Evolutionary conservation across 2,113 vertebrate genomes (phyloP), one percentile per base, ranked within the genome.

Genomic region (Colossoma macropomum): DNA sequence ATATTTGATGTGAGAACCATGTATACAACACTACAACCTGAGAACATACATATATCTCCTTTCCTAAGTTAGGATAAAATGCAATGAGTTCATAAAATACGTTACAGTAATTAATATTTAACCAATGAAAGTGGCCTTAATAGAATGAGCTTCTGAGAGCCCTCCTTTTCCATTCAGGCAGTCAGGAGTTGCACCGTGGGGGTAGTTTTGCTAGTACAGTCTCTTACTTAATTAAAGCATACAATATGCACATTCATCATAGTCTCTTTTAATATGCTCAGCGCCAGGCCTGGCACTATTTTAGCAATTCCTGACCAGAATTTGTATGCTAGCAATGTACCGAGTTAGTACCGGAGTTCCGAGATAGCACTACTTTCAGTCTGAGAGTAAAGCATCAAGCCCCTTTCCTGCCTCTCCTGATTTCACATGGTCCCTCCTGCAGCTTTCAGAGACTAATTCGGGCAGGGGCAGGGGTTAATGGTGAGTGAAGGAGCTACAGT

Each of bases 391-490:
- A 11, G 7, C 59, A 62, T 62, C 59, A 27, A 1, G 59, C 9
- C 59, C 7, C 56, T n/a, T 60, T 60, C 56, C 59, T 27, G 10
- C 23, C 15, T 62, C 27, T 27, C 41, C 41, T 45, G 5, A 45
- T 9, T 45, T 45, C 41, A 27, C 12, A 12, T 13, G 12, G 25
- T 62, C 59, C 59, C 59, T 62, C 23, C 23, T 13, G 25, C 15
- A 4, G 59, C n/a, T 27, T 62, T 11, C 25, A 13, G 59, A 62
- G 21, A 13, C 59, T 62, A 62, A 62, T 62, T 62, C 27, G 59
- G 59, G 59, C n/a, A 27, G 25, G 59, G 59, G 59, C 59, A 62
- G 56, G 56, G 56, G 59, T 62, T 62, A 62, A 62, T 62, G 59
- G 59, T 62, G 59, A 62, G 59, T 62, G 59, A 62, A 62, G 27